Base-by-base conservation (phyloP, 2,888 invertebrate genomes). In the Rambutsinella grinnellia region DNA sequence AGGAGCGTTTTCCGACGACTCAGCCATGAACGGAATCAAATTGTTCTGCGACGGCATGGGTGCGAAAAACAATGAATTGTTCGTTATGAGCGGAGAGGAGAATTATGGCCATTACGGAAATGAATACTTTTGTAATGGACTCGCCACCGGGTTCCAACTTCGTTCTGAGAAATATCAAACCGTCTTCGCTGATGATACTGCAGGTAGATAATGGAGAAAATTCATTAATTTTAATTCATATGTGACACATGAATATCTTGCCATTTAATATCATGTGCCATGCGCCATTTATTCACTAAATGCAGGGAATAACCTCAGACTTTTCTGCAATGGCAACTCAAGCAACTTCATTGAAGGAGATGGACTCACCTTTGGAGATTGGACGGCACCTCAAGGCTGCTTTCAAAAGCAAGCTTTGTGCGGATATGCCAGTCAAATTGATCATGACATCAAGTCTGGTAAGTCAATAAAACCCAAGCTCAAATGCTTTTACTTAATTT, bases 111-210 rank as follows among this genome's bases (percentile, higher is more conserved):
- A 19, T 0, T 80, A 53, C 36, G 79, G 78, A 5, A 63, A 74
- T 28, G 49, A 72, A 10, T 76, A 47, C 21, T 79, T 62, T 49
- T 83, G 81, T 53, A 53, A 74, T 17, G 79, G 77, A 8, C 53
- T 81, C 0, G 71, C 77, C 2, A 81, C 79, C 26, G 83, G 83
- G 10, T 83, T 83, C 57, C 81, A 83, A 60, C 46, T 83, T 1
- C 49, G 77, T 6, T 81, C 79, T 0, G 83, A 83, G 62, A 70
- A 66, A 23, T 49, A 58, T 51, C 75, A 78, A 17, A 66, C 75
- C 0, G 19, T 62, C 1, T 65, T 79, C 56, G 75, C 63, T 36
- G 83, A 82, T 47, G 81, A 83, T 47, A 81, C 79, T 13, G 83
- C 81, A 5, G n/a, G n/a, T n/a, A n/a, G n/a, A n/a, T n/a, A n/a